Conservation (phyloP, 2,888 invertebrate species). For the Neocrepidodera transversa region DNA sequence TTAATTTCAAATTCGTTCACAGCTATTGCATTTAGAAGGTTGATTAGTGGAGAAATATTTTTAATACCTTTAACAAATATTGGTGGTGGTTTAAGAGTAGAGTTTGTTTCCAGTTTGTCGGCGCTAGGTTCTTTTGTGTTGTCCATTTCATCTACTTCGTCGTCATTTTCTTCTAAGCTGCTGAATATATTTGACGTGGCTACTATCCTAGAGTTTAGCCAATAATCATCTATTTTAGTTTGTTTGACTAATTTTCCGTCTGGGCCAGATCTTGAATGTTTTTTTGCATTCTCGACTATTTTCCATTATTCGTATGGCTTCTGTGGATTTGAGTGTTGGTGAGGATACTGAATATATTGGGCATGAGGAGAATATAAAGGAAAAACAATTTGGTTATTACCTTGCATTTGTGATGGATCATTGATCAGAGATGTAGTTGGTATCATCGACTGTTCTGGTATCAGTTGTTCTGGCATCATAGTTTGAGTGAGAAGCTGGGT, state of each 20-base stretch:
- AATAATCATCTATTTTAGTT: not conserved
- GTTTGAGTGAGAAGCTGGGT: no score
- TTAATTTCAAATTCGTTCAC: not conserved
- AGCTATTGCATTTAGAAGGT: not conserved
- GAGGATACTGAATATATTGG: no score
- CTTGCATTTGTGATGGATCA: no score
- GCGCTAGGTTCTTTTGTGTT: not conserved
- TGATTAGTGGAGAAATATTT: not conserved
- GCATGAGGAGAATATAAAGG: no score
- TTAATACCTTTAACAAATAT: not conserved
- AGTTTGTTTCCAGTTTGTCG: not conserved
- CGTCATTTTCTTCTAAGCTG: not conserved
- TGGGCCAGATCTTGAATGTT: not conserved
- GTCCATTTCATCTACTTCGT: not conserved
- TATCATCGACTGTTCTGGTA: no score
- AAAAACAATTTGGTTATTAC: no score
- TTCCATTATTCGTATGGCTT: not conserved
- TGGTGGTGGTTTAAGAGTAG: not conserved
- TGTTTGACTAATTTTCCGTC: not conserved
- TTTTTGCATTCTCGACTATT: not conserved
- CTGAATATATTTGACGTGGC: not conserved
- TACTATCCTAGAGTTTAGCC: not conserved
- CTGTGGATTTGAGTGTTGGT: no score
- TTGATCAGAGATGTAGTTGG: no score
- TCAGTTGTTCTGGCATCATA: no score